Evolutionary conservation across 2,113 vertebrate genomes (phyloP), one percentile per base, ranked within the genome.

Genomic region (Sapayoa aenigma): DNA sequence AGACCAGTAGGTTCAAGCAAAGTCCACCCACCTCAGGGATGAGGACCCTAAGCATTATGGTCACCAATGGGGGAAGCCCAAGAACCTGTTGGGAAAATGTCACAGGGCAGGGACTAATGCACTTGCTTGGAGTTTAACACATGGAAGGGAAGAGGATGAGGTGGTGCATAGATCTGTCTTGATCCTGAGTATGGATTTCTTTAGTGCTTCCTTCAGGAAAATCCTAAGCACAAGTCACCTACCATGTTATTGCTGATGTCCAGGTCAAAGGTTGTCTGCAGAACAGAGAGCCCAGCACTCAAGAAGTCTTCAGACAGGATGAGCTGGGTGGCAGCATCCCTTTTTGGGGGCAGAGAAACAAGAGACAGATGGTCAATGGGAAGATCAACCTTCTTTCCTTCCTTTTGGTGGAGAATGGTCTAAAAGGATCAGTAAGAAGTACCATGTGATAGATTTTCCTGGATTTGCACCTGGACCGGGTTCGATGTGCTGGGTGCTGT

Each of bases 1-100:
- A 42, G n/a, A 46, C 11, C 28, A 24, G 12, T 3, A 9, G 25
- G 15, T 24, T 47, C 42, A 33, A 47, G 23, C 4, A 5, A 9
- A 37, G 14, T n/a, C 12, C 39, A 94, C 97, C 84, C 89, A 96
- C 97, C 84, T 73, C 12, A 1, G 96, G 95, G 42, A 97, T 59
- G 83, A 96, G 93, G 62, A 28, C n/a, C 62, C 89, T 81, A 49
- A 97, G 42, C 5, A 37, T 89, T 6, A 20, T 9, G 0, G 94
- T 94, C 28, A 85, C 96, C 55, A 96, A 87, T 1, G 75, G 63
- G 22, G 87, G 58, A 60, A 96, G 66, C 13, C 88, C 33, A 28
- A 84, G 87, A 50, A 93, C 75, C 97, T 97, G 73, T 55, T 73
- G 85, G 67, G 58, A 59, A 60, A 79, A 84, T 6, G 20, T 14